phyloP scores from a whole-genome alignment of 2,888 invertebrate genomes.

The Volucella zonaria region DNA sequence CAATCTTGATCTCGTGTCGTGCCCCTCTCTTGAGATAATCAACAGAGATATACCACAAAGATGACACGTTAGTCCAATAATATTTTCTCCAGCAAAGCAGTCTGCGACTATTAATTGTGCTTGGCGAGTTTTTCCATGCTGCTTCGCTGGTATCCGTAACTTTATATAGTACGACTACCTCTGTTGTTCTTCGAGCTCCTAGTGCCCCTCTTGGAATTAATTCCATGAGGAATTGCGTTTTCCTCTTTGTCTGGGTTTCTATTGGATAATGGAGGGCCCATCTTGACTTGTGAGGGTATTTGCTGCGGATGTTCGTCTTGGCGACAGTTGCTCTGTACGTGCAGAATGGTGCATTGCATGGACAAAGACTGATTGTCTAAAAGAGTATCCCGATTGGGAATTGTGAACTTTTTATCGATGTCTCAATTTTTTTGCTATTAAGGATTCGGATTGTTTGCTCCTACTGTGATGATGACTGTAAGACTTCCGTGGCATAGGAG shows the following conservation, averaged over 20 bases:
- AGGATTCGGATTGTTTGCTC: constrained; percentile 10
- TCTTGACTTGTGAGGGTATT: constrained; percentile 36
- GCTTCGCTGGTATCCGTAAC: not conserved
- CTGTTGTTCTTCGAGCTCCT: constrained; percentile 6
- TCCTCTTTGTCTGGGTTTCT: constrained; percentile 44
- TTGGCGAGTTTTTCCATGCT: constrained; percentile 44
- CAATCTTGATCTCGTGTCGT: constrained; percentile 29
- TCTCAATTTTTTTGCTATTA: constrained; percentile 56
- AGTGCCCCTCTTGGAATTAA: constrained; percentile 65
- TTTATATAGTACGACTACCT: not conserved
- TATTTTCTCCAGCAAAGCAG: constrained; percentile 57
- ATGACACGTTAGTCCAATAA: constrained; percentile 71
- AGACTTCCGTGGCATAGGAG: constrained; percentile 62
- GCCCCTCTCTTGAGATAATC: constrained; percentile 57
- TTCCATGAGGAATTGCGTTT: constrained; percentile 50
- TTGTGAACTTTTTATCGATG: constrained; percentile 52
- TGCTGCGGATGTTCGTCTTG: constrained; percentile 15
- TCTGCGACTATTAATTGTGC: constrained; percentile 65
- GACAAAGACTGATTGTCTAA: constrained; percentile 59
- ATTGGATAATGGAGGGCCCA: constrained; percentile 63
- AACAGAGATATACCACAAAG: constrained; percentile 72
- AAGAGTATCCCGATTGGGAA: constrained; percentile 59
- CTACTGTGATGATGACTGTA: constrained; percentile 43
- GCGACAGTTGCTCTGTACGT: constrained; percentile 40
- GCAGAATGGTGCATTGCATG: constrained; percentile 42